phyloP scores from a whole-genome alignment of 2,888 invertebrate species.

The Pollenia amentaria region DNA sequence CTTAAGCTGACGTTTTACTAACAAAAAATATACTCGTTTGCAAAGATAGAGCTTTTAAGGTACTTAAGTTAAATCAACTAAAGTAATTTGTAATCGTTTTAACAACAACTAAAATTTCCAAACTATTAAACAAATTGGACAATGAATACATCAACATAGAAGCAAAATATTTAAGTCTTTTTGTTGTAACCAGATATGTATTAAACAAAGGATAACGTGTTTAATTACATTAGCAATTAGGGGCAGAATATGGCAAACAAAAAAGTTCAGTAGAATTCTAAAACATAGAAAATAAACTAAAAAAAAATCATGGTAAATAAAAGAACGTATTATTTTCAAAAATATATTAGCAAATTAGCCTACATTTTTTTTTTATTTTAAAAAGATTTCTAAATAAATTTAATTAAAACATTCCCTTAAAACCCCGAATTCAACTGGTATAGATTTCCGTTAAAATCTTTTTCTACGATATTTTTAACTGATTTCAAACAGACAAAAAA shows the following conservation, averaged over 20 bases:
- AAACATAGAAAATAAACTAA: neutral
- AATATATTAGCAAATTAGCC: conserved; percentile 12
- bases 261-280: conserved; percentile 8
- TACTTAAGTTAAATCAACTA: conserved; percentile 13
- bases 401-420: conserved; percentile 1
- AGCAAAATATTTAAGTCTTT: conserved; percentile 34
- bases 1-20: neutral
- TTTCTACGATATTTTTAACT: neutral
- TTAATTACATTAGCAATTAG: conserved; percentile 63
- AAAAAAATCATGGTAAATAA: conserved; percentile 3
- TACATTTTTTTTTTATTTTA: neutral
- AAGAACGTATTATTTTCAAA: neutral
- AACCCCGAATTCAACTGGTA: neutral
- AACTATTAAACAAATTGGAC: conserved; percentile 50
- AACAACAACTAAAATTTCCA: conserved; percentile 27
- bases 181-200: conserved; percentile 14
- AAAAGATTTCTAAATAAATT: neutral
- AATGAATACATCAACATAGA: neutral
- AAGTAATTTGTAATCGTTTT: conserved; percentile 44
- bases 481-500: conserved; percentile 2
- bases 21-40: neutral
- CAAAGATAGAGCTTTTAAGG: conserved; percentile 7
- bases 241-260: conserved; percentile 9
- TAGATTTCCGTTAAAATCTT: conserved; percentile 24
- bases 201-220: conserved; percentile 33